A percentile compares a stretch with the other conserved stretches of the same genome.
Evolutionary conservation across 1,140 invertebrate genomes (phyloP).

Genomic region (Venustaconcha ellipsiformis): DNA sequence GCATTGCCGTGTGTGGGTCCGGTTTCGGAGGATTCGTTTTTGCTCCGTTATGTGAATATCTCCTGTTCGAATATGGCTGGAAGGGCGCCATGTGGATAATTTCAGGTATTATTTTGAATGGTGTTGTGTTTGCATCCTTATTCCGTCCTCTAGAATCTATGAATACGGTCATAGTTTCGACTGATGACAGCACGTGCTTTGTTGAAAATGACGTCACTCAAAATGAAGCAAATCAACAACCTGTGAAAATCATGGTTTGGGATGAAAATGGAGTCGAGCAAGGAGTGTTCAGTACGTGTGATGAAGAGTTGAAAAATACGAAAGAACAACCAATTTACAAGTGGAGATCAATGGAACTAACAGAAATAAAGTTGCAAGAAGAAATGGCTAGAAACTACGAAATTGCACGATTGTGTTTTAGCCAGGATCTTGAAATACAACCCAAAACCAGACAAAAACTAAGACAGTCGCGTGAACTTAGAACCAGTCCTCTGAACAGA

Average conservation of each 20-base stretch:
- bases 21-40: slow-evolving; percentile 87
- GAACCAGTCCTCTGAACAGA: slow-evolving; percentile 29
- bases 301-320: slow-evolving; percentile 16
- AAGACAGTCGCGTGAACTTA: slow-evolving; percentile 14
- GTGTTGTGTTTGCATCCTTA: slow-evolving; percentile 91
- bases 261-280: no score
- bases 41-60: slow-evolving; percentile 75
- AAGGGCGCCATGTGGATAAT: slow-evolving; percentile 73
- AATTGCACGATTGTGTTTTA: slow-evolving; percentile 19
- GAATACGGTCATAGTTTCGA: slow-evolving; percentile 64
- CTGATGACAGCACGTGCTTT: slow-evolving; percentile 25
- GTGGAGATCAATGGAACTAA: slow-evolving; percentile 13
- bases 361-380: slow-evolving; percentile 2
- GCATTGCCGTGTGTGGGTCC: slow-evolving; percentile 96
- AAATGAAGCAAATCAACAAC: no score
- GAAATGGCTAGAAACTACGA: slow-evolving; percentile 3
- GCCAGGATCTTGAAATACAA: slow-evolving; percentile 9
- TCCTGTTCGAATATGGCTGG: slow-evolving; percentile 80
- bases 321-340: slow-evolving; percentile 6
- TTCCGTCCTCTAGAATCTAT: slow-evolving; percentile 83
- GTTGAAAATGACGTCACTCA: neutral
- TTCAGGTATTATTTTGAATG: slow-evolving; percentile 92
- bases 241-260: no score
- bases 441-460: slow-evolving; percentile 7
- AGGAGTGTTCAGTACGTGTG: neutral